Base-by-base conservation (phyloP, 2,113 vertebrate genomes). In the Rhinolophus sinicus region DNA sequence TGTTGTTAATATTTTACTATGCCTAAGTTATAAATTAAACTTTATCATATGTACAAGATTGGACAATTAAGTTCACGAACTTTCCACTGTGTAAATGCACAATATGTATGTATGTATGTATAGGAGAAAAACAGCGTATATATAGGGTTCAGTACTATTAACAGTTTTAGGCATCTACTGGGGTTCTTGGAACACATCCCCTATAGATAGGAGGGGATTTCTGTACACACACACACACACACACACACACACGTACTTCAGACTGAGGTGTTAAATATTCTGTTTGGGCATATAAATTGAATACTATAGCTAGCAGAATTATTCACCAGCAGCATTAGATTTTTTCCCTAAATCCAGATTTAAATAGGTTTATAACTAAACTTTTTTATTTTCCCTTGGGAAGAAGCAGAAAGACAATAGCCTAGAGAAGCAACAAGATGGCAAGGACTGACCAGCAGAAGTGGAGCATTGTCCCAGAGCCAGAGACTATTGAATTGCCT, bases 341-440 rank as follows among this genome's bases (percentile, higher is more conserved):
- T 35, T 28, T 60, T 70, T 52, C 13, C 35, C 24, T 60, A 93
- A 54, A 19, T 80, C 40, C 89, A 75, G 21, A 72, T 72, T 84
- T 90, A 80, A 82, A 21, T 35, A 91, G 44, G 93, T 8, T 58
- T 64, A 72, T 40, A 81, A 81, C n/a, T n/a, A 38, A 95, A 94
- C 0, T 6, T 4, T 56, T 91, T 54, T 56, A 35, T 83, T 77
- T 78, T 16, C 33, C 69, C 67, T 88, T 35, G 13, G 30, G 12
- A 78, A 90, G 54, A 77, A 54, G 1, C 54, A 89, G 50, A 88
- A 86, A 93, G 28, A 88, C 52, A 76, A 75, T 3, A 73, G 6
- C n/a, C 9, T 77, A 5, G 10, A 86, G 50, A 77, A 92, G n/a
- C 77, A 22, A 85, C 35, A 65, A 40, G 65, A 64, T 81, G 24